Evolutionary conservation across 2,888 invertebrate species (phyloP).

Genomic region (Heliconius charithonia): DNA sequence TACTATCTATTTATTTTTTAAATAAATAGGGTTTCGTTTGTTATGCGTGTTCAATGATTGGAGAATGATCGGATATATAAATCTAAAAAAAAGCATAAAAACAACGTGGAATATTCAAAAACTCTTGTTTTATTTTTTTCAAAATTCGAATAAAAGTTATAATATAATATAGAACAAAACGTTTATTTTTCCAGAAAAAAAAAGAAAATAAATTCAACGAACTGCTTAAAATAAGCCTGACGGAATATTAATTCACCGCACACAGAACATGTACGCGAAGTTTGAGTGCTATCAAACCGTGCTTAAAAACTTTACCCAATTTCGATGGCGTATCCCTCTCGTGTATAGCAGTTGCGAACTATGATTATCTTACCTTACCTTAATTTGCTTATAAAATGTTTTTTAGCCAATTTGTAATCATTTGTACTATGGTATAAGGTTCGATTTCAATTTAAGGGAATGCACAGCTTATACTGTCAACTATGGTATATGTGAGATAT

Average conservation of each 20-base stretch:
- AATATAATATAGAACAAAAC: constrained; percentile 7
- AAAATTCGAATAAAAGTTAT: constrained; percentile 30
- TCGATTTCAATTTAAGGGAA: background rate
- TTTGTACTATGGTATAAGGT: background rate
- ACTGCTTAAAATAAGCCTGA: background rate
- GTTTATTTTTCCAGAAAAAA: background rate
- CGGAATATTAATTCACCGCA: constrained; percentile 10
- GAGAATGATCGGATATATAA: background rate
- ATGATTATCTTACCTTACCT: constrained; percentile 2
- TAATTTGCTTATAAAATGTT: background rate
- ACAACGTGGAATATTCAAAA: background rate
- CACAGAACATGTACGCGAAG: background rate
- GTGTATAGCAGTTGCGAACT: constrained; percentile 16
- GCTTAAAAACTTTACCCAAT: constrained; percentile 29
- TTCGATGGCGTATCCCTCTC: constrained; percentile 24
- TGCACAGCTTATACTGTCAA: background rate
- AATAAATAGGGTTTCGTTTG: too few relatives aligned
- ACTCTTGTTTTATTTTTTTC: constrained; percentile 7
- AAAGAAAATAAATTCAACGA: background rate
- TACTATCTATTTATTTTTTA: too few relatives aligned
- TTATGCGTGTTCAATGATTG: too few relatives aligned
- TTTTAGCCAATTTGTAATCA: background rate
- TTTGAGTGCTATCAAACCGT: constrained; percentile 26
- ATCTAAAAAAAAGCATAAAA: background rate
- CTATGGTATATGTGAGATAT: background rate